Evolutionary conservation across 2,113 vertebrate species (phyloP).

Genomic region (Caretta caretta): DNA sequence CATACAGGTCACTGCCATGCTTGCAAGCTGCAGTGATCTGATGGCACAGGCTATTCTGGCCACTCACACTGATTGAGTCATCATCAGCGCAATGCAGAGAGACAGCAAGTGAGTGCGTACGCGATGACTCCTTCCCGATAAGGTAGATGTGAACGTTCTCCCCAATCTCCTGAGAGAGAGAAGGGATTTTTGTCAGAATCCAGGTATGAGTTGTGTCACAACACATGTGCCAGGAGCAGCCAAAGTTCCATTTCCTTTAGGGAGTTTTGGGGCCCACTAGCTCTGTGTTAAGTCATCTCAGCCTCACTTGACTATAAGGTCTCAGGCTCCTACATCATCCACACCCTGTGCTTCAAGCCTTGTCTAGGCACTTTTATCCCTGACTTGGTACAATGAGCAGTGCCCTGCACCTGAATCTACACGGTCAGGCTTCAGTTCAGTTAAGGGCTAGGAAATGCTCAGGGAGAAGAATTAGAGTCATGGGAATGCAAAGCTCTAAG

Average conservation of each 20-base stretch:
- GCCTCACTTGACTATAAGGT: not conserved
- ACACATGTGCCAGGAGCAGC: not conserved
- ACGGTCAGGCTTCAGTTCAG: not conserved
- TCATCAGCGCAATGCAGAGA: slow-evolving; percentile 96
- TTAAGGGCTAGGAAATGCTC: not conserved
- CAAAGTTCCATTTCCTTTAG: not conserved
- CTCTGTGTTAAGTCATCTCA: not conserved
- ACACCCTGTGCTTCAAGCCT: not conserved
- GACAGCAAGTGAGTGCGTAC: slow-evolving; percentile 94
- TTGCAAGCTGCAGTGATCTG: slow-evolving; percentile 99
- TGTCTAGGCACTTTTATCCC: not conserved
- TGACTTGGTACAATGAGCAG: not conserved
- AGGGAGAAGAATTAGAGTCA: not conserved
- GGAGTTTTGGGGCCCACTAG: not conserved
- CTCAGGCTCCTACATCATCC: not conserved
- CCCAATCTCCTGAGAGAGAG: slow-evolving; percentile 89
- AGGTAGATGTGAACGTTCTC: slow-evolving; percentile 98
- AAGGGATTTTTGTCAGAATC: not conserved
- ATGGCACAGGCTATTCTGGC: slow-evolving; percentile 97
- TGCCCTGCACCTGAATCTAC: not conserved
- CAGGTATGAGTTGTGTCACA: not conserved
- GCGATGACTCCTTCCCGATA: slow-evolving; percentile 95
- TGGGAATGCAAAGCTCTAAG: not conserved
- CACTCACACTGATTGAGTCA: slow-evolving; percentile 93
- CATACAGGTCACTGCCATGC: slow-evolving; percentile 94